Conservation (phyloP, 2,797 vertebrate species). For the Dendrocincla tyrannina region DNA sequence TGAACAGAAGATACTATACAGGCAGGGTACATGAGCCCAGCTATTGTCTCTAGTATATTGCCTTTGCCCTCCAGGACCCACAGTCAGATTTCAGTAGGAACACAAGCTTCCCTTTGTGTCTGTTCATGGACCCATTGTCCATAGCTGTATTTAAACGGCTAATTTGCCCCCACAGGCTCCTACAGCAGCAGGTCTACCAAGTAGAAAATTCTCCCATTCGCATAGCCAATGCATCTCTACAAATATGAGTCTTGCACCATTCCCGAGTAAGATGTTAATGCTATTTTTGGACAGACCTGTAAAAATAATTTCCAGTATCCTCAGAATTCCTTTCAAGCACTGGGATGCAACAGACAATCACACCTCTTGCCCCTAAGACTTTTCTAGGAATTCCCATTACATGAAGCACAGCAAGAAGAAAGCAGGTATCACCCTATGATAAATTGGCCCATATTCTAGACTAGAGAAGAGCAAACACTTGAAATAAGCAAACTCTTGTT, state of each 20-base stretch:
- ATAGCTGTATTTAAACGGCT: neutral
- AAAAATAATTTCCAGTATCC: neutral
- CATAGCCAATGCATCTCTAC: neutral
- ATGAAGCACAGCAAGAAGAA: neutral
- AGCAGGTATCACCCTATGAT: neutral
- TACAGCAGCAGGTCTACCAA: neutral
- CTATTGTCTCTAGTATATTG: neutral
- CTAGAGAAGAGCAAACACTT: neutral
- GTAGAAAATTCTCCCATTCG: neutral
- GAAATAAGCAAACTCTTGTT: neutral
- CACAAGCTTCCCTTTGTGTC: rapidly evolving
- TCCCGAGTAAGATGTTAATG: neutral
- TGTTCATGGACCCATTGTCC: neutral
- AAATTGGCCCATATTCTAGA: neutral
- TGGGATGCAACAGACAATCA: neutral
- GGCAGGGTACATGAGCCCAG: neutral
- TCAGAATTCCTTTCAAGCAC: neutral
- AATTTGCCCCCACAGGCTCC: neutral
- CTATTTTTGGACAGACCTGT: neutral
- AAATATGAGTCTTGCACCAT: neutral
- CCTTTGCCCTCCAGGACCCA: neutral
- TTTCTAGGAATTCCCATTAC: neutral
- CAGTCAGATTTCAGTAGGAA: neutral
- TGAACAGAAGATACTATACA: neutral
- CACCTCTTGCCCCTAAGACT: neutral